Base-by-base conservation (phyloP, 2,888 invertebrate species). In the Andricus curvator region DNA sequence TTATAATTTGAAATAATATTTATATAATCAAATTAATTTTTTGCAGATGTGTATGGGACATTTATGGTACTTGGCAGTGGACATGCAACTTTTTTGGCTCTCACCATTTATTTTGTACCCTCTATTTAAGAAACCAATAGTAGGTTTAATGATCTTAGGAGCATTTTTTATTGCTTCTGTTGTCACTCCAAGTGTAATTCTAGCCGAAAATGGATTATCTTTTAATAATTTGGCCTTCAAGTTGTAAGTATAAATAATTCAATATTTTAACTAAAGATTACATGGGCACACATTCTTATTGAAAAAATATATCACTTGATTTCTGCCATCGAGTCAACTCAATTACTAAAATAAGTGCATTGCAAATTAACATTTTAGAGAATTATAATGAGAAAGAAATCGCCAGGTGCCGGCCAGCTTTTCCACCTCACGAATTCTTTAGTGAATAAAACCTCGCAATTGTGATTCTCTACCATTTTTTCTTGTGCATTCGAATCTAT, bases 11-110 rank as follows among this genome's bases (percentile, higher is more conserved):
- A 11, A 13, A 9, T 37, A 37, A 44, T 15, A 44, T 13, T 3
- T 15, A 44, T 11, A 4, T 4, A 13, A 22, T 44, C 44, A 15
- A 44, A 15, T 44, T 13, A 4, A n/a, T 44, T 77, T 79, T 67
- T 2, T 29, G 62, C 77, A 87, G 87, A 80, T 91, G 93, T 95
- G 95, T 87, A 87, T 95, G 51, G 92, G 93, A 44, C 95, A 94
- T 85, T 93, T 94, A 0, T 95, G 95, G 95, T 95, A 95, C 85
- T 88, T 95, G 64, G 93, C 94, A 5, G 94, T 95, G 20, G 95
- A 95, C 85, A 94, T 94, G 85, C 95, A 95, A 86, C 88, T 95
- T 62, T 95, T 94, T 86, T 91, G 94, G 85, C 81, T 95, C 13
- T 94, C 95, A 1, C 95, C 95, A 2, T 84, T 95, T 1, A 90